These are phyloP conservation scores for Pseudomyrmex gracilis DNA, from an alignment of 1,140 invertebrate species.

Conservation along the genomic window DNA sequence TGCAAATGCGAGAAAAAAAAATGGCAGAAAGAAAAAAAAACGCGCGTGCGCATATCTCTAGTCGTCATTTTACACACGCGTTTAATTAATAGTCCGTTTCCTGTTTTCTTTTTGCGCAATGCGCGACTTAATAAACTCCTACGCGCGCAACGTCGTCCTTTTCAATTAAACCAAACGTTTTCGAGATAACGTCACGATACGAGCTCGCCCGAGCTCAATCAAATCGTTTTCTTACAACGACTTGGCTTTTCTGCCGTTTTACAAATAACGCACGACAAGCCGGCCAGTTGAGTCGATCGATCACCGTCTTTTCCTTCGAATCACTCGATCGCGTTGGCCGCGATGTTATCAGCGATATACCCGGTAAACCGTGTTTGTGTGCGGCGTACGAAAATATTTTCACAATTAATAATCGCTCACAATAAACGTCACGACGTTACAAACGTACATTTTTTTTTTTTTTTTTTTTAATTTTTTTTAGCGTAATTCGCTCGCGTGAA, in stretches of 20 bases:
- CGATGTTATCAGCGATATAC: slow-evolving; percentile 31
- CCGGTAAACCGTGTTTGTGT: not conserved
- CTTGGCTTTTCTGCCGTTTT: slow-evolving; percentile 39
- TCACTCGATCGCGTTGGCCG: not conserved
- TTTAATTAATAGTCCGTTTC: slow-evolving; percentile 34
- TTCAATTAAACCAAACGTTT: slow-evolving; percentile 48
- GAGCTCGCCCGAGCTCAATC: slow-evolving; percentile 10
- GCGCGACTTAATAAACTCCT: slow-evolving; percentile 19
- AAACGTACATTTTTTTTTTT: slow-evolving; percentile 15
- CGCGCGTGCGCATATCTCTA: too few species aligned
- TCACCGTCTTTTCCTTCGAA: slow-evolving; percentile 43
- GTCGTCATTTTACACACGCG: not conserved
- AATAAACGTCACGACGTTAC: slow-evolving; percentile 8
- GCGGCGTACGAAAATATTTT: slow-evolving; percentile 27
- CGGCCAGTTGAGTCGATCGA: slow-evolving; percentile 17
- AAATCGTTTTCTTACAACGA: slow-evolving; percentile 21
- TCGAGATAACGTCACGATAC: slow-evolving; percentile 6
- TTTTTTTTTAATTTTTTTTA: too few species aligned
- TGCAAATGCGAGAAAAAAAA: slow-evolving; percentile 13
- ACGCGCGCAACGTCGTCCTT: slow-evolving; percentile 18
- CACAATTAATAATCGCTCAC: slow-evolving; percentile 39
- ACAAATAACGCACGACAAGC: slow-evolving; percentile 39
- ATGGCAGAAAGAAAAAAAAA: slow-evolving; percentile 1
- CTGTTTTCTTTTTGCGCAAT: not conserved
- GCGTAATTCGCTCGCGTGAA: slow-evolving; percentile 31